Percentiles rank a stretch among this genome's conserved stretches.
These are phyloP conservation scores for Entomyzon cyanotis DNA, from an alignment of 2,113 vertebrate genomes.

Conservation along the genomic window DNA sequence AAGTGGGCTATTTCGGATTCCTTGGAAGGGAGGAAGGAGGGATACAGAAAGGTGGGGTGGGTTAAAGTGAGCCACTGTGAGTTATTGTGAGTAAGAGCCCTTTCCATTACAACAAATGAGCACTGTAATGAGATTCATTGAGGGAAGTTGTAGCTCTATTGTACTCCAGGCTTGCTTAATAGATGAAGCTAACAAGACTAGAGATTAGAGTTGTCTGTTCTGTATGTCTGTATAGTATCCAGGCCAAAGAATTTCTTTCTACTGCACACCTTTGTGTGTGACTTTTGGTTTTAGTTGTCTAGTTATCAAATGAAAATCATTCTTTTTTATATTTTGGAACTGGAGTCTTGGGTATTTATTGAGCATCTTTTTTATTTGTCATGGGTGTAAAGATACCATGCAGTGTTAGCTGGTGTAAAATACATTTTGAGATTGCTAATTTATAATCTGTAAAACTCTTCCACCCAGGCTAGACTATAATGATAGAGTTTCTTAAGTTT, in stretches of 20 bases:
- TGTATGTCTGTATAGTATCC: not conserved
- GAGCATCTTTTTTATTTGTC: not conserved
- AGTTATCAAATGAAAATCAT: not conserved
- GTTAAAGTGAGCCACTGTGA: slow-evolving; percentile 8
- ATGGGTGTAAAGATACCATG: not conserved
- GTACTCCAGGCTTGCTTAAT: slow-evolving; percentile 21
- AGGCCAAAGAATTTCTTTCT: slow-evolving; percentile 2
- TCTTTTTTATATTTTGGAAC: not conserved
- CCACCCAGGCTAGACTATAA: not conserved
- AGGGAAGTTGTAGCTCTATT: slow-evolving; percentile 20
- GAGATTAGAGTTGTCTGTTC: slow-evolving; percentile 1
- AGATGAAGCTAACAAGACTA: slow-evolving; percentile 15
- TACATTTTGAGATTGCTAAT: not conserved
- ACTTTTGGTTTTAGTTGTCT: not conserved
- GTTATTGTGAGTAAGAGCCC: not conserved
- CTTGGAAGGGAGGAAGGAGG: not conserved
- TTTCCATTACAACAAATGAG: slow-evolving; percentile 27
- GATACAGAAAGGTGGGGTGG: not conserved
- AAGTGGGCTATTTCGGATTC: not conserved
- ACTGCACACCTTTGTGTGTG: rapidly evolving
- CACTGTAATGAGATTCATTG: slow-evolving; percentile 19
- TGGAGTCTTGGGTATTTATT: not conserved
- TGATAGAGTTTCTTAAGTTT: not conserved
- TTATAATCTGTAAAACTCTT: not conserved
- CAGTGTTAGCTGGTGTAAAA: not conserved